Evolutionary conservation across 2,797 vertebrate species (phyloP).

Genomic region (Phaenicophaeus curvirostris): DNA sequence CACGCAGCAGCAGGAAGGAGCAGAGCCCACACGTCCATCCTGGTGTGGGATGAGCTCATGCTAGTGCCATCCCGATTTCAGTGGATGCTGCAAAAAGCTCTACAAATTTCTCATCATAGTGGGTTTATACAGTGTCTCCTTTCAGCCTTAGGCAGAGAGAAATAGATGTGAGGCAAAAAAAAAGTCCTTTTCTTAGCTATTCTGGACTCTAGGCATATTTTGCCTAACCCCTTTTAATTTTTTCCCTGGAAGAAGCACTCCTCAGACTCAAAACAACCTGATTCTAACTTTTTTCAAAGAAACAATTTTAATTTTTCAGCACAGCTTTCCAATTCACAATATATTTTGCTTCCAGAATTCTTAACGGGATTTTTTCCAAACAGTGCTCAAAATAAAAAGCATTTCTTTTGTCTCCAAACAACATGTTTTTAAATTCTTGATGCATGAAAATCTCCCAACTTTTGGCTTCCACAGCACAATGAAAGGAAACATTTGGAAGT

Average conservation of each 20-base stretch:
- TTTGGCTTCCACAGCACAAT: neutral
- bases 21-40: neutral
- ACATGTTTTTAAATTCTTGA: neutral
- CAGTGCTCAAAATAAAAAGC: neutral
- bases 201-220: neutral
- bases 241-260: neutral
- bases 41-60: neutral
- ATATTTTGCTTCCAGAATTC: neutral
- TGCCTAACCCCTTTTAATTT: accelerated
- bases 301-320: neutral
- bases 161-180: neutral
- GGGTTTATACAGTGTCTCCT: neutral
- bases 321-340: neutral
- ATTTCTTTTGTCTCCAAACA: neutral
- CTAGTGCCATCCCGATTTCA: neutral
- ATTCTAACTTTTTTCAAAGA: neutral
- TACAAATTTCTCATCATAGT: neutral
- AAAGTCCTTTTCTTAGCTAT: neutral
- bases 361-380: neutral
- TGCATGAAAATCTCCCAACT: neutral
- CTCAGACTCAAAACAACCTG: neutral
- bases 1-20: neutral
- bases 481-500: neutral
- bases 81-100: neutral
- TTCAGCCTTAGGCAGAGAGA: neutral